These are phyloP conservation scores for Acrocera orbiculus DNA, from an alignment of 2,888 invertebrate genomes.

Conservation along the genomic window DNA sequence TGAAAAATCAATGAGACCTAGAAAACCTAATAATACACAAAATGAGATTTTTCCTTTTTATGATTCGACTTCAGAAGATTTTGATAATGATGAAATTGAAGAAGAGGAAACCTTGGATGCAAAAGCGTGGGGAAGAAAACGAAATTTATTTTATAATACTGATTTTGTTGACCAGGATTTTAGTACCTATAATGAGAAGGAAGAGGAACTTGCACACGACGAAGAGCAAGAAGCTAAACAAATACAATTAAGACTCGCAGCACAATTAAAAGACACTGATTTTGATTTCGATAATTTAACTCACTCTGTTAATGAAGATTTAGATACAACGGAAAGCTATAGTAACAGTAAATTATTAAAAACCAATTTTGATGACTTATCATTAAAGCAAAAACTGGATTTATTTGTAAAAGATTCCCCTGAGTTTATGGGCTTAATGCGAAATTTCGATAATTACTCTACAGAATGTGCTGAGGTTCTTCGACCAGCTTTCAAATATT, in stretches of 20 bases:
- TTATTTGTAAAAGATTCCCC: conserved; percentile 73
- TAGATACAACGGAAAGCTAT: conserved; percentile 19
- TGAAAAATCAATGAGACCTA: conserved; percentile 38
- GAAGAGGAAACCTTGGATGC: conserved; percentile 57
- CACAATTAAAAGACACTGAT: conserved; percentile 63
- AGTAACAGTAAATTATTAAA: no score
- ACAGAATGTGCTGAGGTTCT: conserved; percentile 46
- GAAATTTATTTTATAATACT: conserved; percentile 61
- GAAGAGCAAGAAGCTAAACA: conserved; percentile 72
- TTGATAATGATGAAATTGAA: conserved; percentile 52
- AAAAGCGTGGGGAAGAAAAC: conserved; percentile 78
- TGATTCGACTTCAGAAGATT: conserved; percentile 37
- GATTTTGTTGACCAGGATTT: conserved; percentile 82
- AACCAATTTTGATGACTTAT: conserved; percentile 57
- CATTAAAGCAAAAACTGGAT: conserved; percentile 55
- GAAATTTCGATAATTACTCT: conserved; percentile 60
- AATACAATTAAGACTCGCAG: conserved; percentile 57
- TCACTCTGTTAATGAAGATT: conserved; percentile 15
- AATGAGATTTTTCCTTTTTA: conserved; percentile 46
- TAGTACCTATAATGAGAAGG: conserved; percentile 30
- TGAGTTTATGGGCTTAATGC: conserved; percentile 59
- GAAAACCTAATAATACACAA: conserved; percentile 36
- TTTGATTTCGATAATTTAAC: conserved; percentile 44
- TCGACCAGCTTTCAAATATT: conserved; percentile 46
- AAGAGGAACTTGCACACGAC: conserved; percentile 54